Percentiles rank a stretch among this genome's conserved stretches.
Conservation (phyloP, 2,888 invertebrate genomes). For the Cactoblastis cactorum region DNA sequence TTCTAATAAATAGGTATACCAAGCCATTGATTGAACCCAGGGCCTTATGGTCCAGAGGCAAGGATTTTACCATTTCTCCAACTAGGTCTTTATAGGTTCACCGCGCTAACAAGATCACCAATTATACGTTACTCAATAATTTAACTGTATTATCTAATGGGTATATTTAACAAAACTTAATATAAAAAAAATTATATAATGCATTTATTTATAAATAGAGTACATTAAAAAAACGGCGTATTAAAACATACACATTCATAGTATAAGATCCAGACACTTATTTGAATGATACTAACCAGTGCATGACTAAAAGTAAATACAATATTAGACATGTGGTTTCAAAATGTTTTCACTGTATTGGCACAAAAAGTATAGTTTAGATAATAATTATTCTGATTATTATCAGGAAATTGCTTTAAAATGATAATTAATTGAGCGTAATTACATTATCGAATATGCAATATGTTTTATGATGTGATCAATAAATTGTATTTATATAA, state of each 20-base stretch:
- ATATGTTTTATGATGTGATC: too few relatives aligned
- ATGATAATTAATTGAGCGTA: constrained; percentile 20
- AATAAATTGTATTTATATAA: too few relatives aligned
- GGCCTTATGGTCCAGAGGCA: too few relatives aligned
- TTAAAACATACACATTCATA: constrained; percentile 10
- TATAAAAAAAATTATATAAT: neutral
- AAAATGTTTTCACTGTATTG: constrained; percentile 25
- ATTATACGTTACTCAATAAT: too few relatives aligned
- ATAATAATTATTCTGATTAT: too few relatives aligned
- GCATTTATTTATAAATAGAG: too few relatives aligned
- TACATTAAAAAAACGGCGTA: neutral
- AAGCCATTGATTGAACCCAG: too few relatives aligned
- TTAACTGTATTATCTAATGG: too few relatives aligned
- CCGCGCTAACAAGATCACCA: too few relatives aligned
- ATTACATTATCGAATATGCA: neutral
- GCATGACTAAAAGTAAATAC: constrained; percentile 17
- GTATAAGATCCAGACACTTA: constrained; percentile 14
- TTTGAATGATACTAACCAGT: constrained; percentile 15
- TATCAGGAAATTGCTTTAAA: constrained; percentile 41
- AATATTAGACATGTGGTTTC: constrained; percentile 36
- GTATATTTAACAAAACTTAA: neutral
- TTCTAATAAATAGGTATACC: too few relatives aligned
- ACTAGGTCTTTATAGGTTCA: too few relatives aligned
- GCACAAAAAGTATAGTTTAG: constrained; percentile 30
- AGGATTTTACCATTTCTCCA: too few relatives aligned